Evolutionary conservation across 2,797 vertebrate species (phyloP).

Genomic region (Hipposideros larvatus): DNA sequence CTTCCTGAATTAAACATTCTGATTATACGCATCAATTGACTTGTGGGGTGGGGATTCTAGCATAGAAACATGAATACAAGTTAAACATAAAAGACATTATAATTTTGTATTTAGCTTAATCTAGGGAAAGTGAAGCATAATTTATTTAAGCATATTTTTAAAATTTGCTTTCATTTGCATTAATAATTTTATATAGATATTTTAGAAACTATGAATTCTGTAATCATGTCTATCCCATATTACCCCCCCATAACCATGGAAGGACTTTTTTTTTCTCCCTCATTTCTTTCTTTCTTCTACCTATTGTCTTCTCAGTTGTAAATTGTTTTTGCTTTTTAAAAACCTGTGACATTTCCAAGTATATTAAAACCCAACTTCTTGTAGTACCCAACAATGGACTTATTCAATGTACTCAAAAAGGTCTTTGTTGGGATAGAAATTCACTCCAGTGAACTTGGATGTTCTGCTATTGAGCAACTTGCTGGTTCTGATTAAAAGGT

Average conservation of each 20-base stretch:
- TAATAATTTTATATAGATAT: background rate
- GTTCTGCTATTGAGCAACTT: background rate
- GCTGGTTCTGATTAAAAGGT: background rate
- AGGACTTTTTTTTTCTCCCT: background rate
- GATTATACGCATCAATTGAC: background rate
- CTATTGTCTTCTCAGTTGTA: conserved; percentile 5
- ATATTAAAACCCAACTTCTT: background rate
- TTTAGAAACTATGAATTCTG: conserved; percentile 10
- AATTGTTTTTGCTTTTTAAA: conserved; percentile 14
- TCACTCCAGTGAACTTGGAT: background rate
- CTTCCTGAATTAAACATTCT: conserved; percentile 40
- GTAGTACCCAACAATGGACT: background rate
- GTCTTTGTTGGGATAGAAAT: background rate
- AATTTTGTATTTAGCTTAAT: conserved; percentile 28
- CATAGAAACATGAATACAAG: background rate
- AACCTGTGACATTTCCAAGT: background rate
- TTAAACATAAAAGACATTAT: background rate
- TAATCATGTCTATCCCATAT: background rate
- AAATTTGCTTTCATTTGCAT: background rate
- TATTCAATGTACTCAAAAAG: background rate
- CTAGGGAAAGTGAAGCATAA: background rate
- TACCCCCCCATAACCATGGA: background rate
- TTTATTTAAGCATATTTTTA: conserved; percentile 24
- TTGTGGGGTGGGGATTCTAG: background rate
- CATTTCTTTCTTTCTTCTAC: background rate